Conservation (phyloP, 2,113 vertebrate genomes). For the Chelonoidis abingdonii region DNA sequence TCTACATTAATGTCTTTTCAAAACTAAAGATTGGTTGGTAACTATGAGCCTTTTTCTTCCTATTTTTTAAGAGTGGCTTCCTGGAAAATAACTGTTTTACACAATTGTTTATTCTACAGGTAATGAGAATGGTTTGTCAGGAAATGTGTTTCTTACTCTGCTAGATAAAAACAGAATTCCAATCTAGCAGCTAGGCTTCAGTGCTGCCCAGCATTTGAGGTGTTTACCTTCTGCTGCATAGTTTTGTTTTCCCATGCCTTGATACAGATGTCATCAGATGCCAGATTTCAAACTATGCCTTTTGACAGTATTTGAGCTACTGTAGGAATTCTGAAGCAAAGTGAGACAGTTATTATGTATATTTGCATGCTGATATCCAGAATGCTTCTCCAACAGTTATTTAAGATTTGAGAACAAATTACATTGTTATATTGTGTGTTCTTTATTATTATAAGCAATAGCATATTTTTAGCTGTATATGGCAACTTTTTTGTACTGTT, state of each 20-base stretch:
- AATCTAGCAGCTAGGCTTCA: not conserved
- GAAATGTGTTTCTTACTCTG: conserved; percentile 60
- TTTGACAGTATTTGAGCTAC: not conserved
- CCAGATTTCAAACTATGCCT: not conserved
- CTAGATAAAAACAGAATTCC: not conserved
- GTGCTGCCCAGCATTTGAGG: not conserved
- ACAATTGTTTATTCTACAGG: conserved; percentile 14
- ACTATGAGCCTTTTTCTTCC: conserved; percentile 68
- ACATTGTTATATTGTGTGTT: not conserved
- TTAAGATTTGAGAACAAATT: not conserved
- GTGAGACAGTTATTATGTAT: not conserved
- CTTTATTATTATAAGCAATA: not conserved
- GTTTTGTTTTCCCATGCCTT: not conserved
- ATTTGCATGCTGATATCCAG: not conserved
- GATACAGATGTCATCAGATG: not conserved
- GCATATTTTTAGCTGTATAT: not conserved
- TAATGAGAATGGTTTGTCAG: conserved; percentile 64
- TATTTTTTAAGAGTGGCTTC: conserved; percentile 54
- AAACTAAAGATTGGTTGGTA: conserved; percentile 9
- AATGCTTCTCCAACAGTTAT: not conserved
- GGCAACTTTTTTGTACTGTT: not conserved
- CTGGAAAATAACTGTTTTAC: conserved; percentile 29
- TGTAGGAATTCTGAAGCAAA: not conserved
- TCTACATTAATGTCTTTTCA: conserved; percentile 8
- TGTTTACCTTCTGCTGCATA: not conserved